Base-by-base conservation (phyloP, 1,140 invertebrate genomes). In the Ceratina australensis region DNA sequence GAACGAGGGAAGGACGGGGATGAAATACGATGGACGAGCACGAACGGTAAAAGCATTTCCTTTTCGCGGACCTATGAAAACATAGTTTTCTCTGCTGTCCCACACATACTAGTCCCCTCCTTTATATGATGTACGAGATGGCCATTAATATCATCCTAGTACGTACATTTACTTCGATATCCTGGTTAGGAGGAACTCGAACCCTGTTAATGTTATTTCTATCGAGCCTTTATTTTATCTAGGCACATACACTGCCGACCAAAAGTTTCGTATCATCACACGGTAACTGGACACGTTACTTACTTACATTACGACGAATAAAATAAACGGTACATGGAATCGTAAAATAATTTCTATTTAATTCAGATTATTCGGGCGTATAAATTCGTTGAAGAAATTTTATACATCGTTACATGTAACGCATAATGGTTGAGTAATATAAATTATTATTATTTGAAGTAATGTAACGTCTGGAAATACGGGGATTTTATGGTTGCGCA, bases 61-160 rank as follows among this genome's bases (percentile, higher is more conserved):
- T 82, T 74, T 56, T 42, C 33, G 69, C 22, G 75, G 72, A 73
- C 81, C 81, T 82, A 79, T 64, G 54, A 78, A 72, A 56, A 72
- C 75, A 72, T 67, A 71, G 74, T 77, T 77, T 71, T 18, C 57
- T 63, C 52, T 20, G 56, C 47, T 49, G 13, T 56, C 64, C 15
- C 20, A 50, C 26, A 47, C 54, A 16, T 18, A 18, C 47, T n/a
- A 26, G 8, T 42, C 33, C 10, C 24, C 59, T 42, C 26, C n/a
- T 65, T 8, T 54, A 18, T 74, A 74, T 42, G 64, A 57, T 18
- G 42, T 52, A 64, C 61, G 42, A 10, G 47, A 59, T 33, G 59
- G 24, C 73, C 67, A 72, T 72, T 69, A 77, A 75, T 68, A 75
- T 75, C 64, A n/a, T 57, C 64, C 2, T 42, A 33, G 66, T 28